Percentiles rank a stretch among this genome's conserved stretches.
Evolutionary conservation across 2,113 vertebrate species (phyloP).

Genomic region (Xyliphius kryptos): DNA sequence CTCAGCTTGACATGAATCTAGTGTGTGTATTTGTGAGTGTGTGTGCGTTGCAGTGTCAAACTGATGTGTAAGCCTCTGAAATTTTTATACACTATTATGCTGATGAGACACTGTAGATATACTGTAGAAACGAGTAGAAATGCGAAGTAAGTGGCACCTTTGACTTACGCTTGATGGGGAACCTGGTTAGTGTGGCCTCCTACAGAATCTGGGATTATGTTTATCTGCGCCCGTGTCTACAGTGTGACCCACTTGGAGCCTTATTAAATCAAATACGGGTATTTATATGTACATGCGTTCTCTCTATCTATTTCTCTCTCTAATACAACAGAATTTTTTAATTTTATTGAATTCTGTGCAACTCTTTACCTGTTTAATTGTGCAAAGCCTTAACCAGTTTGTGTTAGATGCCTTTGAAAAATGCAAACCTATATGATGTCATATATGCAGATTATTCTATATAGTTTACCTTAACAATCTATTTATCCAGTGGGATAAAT

Average conservation of each 20-base stretch:
- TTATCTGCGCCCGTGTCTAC: constrained; percentile 31
- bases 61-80: not conserved
- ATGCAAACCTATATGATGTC: too few species aligned
- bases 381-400: too few species aligned
- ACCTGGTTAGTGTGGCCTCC: constrained; percentile 26
- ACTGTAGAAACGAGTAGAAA: constrained; percentile 27
- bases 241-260: constrained; percentile 33
- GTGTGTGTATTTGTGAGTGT: too few species aligned
- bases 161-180: constrained; percentile 35
- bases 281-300: not conserved
- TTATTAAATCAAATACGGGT: constrained; percentile 47
- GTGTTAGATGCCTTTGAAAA: too few species aligned
- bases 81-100: constrained; percentile 2
- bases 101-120: constrained; percentile 3
- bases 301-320: too few species aligned
- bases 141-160: constrained; percentile 16
- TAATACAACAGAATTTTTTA: too few species aligned
- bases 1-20: constrained; percentile 26
- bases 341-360: too few species aligned
- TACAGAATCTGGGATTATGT: constrained; percentile 34
- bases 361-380: too few species aligned
- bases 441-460: too few species aligned
- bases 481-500: too few species aligned
- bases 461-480: too few species aligned
- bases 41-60: constrained; percentile 6